Evolutionary conservation across 1,140 invertebrate genomes (phyloP).

Genomic region (Theocolax elegans): DNA sequence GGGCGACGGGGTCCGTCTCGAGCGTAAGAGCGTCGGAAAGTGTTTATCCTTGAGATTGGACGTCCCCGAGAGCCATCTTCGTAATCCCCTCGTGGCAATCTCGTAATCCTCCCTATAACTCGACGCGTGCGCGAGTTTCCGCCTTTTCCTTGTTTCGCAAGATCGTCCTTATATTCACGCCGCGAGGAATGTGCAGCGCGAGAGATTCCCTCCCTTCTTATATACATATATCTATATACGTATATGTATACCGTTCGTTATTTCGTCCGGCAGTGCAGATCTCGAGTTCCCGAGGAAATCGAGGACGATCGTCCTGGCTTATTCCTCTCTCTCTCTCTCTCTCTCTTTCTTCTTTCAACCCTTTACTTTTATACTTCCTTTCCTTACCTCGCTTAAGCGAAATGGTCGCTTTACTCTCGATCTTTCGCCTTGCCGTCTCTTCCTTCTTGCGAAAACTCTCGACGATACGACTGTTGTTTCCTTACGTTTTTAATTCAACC

Average conservation of each 20-base stretch:
- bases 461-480: background rate
- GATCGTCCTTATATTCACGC: background rate
- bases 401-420: conserved; percentile 31
- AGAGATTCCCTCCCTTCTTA: no score
- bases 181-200: no score
- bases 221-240: background rate
- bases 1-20: no score
- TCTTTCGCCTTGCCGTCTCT: conserved; percentile 19
- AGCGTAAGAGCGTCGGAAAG: conserved; percentile 59
- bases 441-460: no score
- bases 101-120: conserved; percentile 67
- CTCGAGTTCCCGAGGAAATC: conserved; percentile 13
- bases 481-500: background rate
- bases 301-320: conserved; percentile 5
- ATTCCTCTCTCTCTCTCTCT: no score
- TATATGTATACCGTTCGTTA: conserved; percentile 21
- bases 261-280: conserved; percentile 7
- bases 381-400: background rate
- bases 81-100: conserved; percentile 67
- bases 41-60: conserved; percentile 68
- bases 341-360: conserved; percentile 1
- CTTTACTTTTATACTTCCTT: conserved; percentile 1
- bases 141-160: conserved; percentile 25
- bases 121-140: conserved; percentile 43
- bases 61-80: conserved; percentile 63